Conservation (phyloP, 1,140 invertebrate genomes). For the Hetaerina americana region DNA sequence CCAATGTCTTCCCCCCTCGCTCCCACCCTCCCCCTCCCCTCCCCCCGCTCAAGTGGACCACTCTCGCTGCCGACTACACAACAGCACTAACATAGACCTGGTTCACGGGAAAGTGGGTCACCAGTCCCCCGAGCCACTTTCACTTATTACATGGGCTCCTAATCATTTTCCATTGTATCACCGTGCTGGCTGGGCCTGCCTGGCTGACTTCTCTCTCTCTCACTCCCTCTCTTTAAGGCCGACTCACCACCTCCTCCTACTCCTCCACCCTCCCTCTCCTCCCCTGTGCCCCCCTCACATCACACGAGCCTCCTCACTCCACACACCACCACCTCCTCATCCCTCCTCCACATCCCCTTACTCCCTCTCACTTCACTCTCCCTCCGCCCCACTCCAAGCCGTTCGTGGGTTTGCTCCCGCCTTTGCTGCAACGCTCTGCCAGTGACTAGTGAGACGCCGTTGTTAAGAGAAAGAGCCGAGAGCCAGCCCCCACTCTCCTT, state of each 20-base stretch:
- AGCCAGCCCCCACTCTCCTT: too few relatives aligned
- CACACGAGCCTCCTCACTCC: too few relatives aligned
- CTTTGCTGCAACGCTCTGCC: background rate
- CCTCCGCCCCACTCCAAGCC: background rate
- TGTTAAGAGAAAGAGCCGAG: too few relatives aligned
- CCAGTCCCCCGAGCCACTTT: slow-evolving; percentile 39
- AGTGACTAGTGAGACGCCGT: background rate
- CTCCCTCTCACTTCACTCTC: background rate
- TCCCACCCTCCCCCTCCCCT: background rate
- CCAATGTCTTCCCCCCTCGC: too few relatives aligned
- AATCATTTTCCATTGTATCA: slow-evolving; percentile 48
- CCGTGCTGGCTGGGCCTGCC: slow-evolving; percentile 21
- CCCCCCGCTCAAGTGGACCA: background rate
- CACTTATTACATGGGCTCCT: slow-evolving; percentile 50
- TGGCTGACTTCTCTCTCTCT: background rate
- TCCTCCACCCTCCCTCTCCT: slow-evolving; percentile 33
- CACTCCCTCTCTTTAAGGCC: slow-evolving; percentile 12
- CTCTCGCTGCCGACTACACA: background rate
- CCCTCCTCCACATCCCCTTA: background rate
- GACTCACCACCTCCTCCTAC: slow-evolving; percentile 22
- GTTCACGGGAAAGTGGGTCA: slow-evolving; percentile 43
- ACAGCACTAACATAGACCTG: background rate
- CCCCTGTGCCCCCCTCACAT: background rate
- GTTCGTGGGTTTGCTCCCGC: slow-evolving; percentile 27
- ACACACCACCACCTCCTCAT: background rate